phyloP scores from a whole-genome alignment of 2,797 vertebrate genomes.

The Liasis olivaceus region DNA sequence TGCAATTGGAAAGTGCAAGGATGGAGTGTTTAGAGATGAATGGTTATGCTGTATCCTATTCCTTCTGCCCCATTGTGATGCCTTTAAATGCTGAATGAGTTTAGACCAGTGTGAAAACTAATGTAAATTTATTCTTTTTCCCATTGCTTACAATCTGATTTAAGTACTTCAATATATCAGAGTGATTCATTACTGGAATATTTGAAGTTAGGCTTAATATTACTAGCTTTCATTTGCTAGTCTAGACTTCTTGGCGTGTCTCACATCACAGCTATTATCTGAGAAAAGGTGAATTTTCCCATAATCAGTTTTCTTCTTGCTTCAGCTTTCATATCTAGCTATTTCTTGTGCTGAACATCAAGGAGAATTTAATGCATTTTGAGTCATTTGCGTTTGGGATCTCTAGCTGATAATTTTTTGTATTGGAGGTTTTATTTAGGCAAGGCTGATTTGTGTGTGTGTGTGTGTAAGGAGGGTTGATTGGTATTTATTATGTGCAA shows the following conservation, averaged over 20 bases:
- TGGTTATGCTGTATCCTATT: background rate
- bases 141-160: background rate
- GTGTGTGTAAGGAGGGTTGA: background rate
- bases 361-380: background rate
- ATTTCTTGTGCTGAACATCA: background rate
- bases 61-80: background rate
- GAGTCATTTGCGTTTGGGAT: background rate
- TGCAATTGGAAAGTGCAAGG: background rate
- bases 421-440: background rate
- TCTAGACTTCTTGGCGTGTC: background rate
- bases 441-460: background rate
- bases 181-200: background rate
- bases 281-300: background rate
- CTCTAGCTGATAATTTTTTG: background rate
- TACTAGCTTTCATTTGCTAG: background rate
- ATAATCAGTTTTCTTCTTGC: background rate
- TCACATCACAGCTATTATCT: background rate
- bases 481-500: background rate
- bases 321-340: background rate
- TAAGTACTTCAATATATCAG: background rate
- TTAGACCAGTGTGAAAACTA: background rate
- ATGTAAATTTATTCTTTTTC: background rate
- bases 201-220: background rate
- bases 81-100: background rate
- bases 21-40: background rate